Evolutionary conservation across 2,113 vertebrate species (phyloP).

Genomic region (Saccopteryx leptura): DNA sequence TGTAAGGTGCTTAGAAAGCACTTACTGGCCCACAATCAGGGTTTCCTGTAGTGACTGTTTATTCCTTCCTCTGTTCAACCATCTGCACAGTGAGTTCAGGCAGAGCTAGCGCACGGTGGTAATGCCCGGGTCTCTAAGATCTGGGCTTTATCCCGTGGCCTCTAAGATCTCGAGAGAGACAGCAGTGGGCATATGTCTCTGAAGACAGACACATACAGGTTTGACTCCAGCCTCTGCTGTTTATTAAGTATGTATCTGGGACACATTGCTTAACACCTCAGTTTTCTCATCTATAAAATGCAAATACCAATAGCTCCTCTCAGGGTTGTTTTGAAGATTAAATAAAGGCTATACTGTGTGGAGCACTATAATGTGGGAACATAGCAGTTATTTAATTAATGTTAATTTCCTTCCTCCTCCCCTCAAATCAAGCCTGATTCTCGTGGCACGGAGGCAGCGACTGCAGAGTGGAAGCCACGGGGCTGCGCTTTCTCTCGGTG

Average conservation of each 20-base stretch:
- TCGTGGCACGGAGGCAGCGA: not conserved
- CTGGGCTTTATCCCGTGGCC: not conserved
- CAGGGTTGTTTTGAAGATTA: constrained; percentile 76
- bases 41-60: no score
- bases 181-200: not conserved
- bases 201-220: not conserved
- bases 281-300: constrained; percentile 52
- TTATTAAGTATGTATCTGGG: not conserved
- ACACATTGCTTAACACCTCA: not conserved
- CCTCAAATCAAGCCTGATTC: constrained; percentile 49
- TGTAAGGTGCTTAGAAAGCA: not conserved
- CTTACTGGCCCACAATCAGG: not conserved
- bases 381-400: constrained; percentile 81
- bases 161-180: not conserved
- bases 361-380: constrained; percentile 54
- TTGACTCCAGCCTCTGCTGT: not conserved
- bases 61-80: not conserved
- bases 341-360: constrained; percentile 74
- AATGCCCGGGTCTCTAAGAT: no score
- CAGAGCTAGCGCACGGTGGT: not conserved
- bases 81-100: not conserved
- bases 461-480: not conserved
- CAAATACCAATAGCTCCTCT: constrained; percentile 76
- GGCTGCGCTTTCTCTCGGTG: not conserved
- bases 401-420: constrained; percentile 79